These are phyloP conservation scores for Nephrotoma appendiculata DNA, from an alignment of 2,888 invertebrate species.

Conservation along the genomic window DNA sequence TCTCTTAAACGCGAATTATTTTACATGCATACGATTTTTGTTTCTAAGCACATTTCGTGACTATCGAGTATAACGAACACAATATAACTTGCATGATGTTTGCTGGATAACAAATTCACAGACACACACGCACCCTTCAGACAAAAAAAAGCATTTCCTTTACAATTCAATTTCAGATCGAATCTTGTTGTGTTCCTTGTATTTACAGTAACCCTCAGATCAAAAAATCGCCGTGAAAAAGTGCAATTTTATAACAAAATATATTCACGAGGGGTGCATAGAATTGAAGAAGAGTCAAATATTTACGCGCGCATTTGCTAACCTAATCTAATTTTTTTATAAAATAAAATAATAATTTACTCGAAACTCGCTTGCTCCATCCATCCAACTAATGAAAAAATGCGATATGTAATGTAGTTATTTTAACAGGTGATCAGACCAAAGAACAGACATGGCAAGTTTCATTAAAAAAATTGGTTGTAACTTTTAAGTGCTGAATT, in stretches of 20 bases:
- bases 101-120: no score
- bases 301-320: neutral
- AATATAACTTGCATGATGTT: no score
- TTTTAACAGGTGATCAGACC: neutral
- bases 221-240: neutral
- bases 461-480: neutral
- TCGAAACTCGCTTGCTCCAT: neutral
- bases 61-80: no score
- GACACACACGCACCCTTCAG: no score
- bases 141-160: no score
- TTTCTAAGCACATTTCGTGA: no score
- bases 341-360: neutral
- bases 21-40: no score
- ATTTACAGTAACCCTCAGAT: neutral
- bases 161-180: no score
- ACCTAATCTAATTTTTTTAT: neutral
- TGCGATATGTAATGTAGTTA: neutral
- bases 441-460: neutral
- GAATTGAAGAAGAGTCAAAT: neutral
- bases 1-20: no score
- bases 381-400: neutral
- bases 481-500: neutral
- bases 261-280: neutral
- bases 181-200: no score
- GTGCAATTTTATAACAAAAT: neutral